Percentiles rank a stretch among this genome's conserved stretches.
phyloP scores from a whole-genome alignment of 2,113 vertebrate species.

The Pangasianodon gigas region DNA sequence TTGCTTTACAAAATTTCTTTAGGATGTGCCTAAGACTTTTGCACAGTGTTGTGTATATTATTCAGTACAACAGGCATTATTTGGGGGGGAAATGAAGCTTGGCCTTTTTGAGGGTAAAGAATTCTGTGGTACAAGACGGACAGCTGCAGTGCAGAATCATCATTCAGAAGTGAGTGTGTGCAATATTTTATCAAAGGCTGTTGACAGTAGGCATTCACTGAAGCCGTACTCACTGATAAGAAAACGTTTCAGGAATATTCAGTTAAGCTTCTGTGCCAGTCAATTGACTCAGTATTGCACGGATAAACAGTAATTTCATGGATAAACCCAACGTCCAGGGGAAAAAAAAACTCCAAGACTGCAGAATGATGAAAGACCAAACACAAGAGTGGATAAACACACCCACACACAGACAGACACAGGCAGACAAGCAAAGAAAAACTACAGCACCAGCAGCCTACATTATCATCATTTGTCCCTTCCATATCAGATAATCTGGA shows the following conservation, averaged over 20 bases:
- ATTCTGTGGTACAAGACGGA: conserved; percentile 25
- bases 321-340: conserved; percentile 33
- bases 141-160: conserved; percentile 14
- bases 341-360: neutral
- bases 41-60: neutral
- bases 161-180: conserved; percentile 21
- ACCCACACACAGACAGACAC: conserved; percentile 21
- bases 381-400: neutral
- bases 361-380: conserved; percentile 36
- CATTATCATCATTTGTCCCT: conserved; percentile 28
- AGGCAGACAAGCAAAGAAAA: neutral
- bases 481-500: conserved; percentile 24
- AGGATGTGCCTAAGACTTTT: neutral
- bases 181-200: conserved; percentile 48
- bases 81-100: neutral
- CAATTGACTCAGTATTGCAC: conserved; percentile 39
- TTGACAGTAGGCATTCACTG: conserved; percentile 37
- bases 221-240: conserved; percentile 23
- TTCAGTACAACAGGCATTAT: conserved; percentile 11
- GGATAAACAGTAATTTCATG: conserved; percentile 43
- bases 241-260: conserved; percentile 39
- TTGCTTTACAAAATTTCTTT: neutral
- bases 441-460: neutral
- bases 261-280: conserved; percentile 27
- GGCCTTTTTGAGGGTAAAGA: neutral